Base-by-base conservation (phyloP, 1,140 invertebrate genomes). In the Ruditapes philippinarum region DNA sequence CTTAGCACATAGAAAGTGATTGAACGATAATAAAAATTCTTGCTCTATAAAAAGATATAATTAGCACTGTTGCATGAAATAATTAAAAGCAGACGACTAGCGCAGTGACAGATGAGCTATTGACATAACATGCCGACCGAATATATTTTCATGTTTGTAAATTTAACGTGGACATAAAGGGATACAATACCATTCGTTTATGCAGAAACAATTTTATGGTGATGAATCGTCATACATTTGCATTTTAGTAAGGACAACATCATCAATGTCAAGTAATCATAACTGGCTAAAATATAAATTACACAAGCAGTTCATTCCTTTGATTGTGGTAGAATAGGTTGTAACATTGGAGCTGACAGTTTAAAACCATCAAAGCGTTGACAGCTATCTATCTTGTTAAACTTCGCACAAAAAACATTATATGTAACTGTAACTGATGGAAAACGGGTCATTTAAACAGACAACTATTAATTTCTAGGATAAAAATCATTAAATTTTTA, bases 151-250 rank as follows among this genome's bases (percentile, higher is more conserved):
- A 36, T 45, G 28, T 40, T n/a, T n/a, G n/a, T n/a, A n/a, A 83
- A 40, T 62, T 83, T 42, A 74, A 40, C 28, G 36, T 80, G 85
- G 85, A 88, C 85, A 80, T 76, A 79, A 78, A 62, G 45, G 45
- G 62, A 57, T 68, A 62, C 74, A 17, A 33, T 78, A 38, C 54
- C 57, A 65, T 82, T 40, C 19, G 33, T 70, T 31, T 79, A 79
- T 79, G 73, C 84, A 78, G 73, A 87, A 54, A 68, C 22, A 38
- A 78, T 62, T 79, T 88, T 88, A 88, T 80, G 74, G 80, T 88
- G 85, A 88, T 78, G 68, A 88, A 88, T 88, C 80, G 76, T 79
- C 49, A 80, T 51, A 79, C 38, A 88, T 88, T 88, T 88, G 85
- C 85, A 88, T 88, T 68, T 80, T 51, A 73, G 62, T 40, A 38